phyloP scores from a whole-genome alignment of 2,113 vertebrate genomes.

The Phycodurus eques region DNA sequence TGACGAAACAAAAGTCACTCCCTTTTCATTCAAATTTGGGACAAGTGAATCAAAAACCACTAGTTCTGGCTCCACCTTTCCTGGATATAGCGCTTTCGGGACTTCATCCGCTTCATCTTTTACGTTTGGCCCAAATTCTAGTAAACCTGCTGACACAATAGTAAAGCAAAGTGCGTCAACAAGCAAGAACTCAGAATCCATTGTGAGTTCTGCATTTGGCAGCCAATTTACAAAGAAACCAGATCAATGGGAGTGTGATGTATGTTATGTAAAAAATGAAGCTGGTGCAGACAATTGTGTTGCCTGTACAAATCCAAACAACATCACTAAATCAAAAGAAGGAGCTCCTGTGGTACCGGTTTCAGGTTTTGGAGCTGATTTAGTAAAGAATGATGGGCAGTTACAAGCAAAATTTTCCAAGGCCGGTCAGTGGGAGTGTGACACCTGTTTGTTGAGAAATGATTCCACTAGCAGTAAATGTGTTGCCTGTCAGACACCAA shows the following conservation, averaged over 20 bases:
- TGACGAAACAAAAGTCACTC: constrained; percentile 50
- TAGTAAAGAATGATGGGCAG: constrained; percentile 69
- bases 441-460: constrained; percentile 77
- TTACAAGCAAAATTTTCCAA: constrained; percentile 76
- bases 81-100: constrained; percentile 69
- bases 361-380: constrained; percentile 6
- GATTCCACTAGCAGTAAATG: constrained; percentile 70
- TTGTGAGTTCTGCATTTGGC: constrained; percentile 53
- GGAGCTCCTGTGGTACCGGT: neutral
- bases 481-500: constrained; percentile 71
- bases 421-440: constrained; percentile 84
- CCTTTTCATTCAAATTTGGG: constrained; percentile 72
- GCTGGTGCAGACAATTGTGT: constrained; percentile 68
- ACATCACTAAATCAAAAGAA: constrained; percentile 30
- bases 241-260: constrained; percentile 77
- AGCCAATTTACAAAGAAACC: constrained; percentile 75
- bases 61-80: constrained; percentile 39
- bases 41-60: constrained; percentile 58
- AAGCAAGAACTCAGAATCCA: constrained; percentile 2
- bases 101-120: constrained; percentile 61
- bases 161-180: constrained; percentile 7
- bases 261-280: constrained; percentile 76
- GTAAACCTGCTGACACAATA: constrained; percentile 37
- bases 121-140: constrained; percentile 67
- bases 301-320: constrained; percentile 62